phyloP scores from a whole-genome alignment of 2,113 vertebrate genomes.

The Gavia stellata region DNA sequence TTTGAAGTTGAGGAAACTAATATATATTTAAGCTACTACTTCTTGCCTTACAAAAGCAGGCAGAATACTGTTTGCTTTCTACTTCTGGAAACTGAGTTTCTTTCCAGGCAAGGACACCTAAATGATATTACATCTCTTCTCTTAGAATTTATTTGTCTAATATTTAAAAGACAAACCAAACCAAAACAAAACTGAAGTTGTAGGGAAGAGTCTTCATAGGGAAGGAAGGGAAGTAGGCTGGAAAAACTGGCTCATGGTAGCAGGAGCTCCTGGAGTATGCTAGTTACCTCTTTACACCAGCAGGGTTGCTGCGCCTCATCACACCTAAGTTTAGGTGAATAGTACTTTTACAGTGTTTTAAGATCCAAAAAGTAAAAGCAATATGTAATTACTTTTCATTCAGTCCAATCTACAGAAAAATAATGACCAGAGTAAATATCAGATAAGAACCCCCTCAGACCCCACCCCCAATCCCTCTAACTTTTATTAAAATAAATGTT shows the following conservation, averaged over 20 bases:
- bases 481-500: not conserved
- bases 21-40: not conserved
- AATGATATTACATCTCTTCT: not conserved
- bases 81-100: not conserved
- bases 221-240: not conserved
- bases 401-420: not conserved
- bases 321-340: not conserved
- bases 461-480: fast-evolving
- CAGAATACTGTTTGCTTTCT: not conserved
- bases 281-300: not conserved
- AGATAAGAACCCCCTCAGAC: not conserved
- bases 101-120: not conserved
- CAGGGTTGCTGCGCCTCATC: not conserved
- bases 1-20: not conserved
- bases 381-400: not conserved
- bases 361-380: not conserved
- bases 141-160: not conserved
- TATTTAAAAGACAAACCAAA: not conserved
- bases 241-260: not conserved
- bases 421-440: not conserved
- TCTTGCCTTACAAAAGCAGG: not conserved
- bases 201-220: not conserved
- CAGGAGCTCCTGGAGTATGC: not conserved
- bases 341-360: not conserved
- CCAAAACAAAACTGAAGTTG: not conserved